These are phyloP conservation scores for Cepaea nemoralis DNA, from an alignment of 1,140 invertebrate genomes.

Conservation along the genomic window DNA sequence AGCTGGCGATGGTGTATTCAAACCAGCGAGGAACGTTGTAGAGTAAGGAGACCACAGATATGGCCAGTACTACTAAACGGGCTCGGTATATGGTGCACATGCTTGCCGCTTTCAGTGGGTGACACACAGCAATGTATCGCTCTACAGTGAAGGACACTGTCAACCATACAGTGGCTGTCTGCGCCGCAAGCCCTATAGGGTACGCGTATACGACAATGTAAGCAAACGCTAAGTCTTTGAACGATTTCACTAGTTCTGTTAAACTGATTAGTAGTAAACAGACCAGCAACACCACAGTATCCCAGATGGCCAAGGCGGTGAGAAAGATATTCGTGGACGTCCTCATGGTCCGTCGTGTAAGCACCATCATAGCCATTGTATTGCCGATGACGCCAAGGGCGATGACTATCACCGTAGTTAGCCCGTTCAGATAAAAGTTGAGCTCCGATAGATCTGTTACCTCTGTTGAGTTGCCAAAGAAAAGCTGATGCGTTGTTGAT, in stretches of 20 bases:
- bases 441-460: conserved; percentile 25
- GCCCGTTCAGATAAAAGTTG: conserved; percentile 74
- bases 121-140: conserved; percentile 95
- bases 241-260: conserved; percentile 74
- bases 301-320: conserved; percentile 89
- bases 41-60: conserved; percentile 84
- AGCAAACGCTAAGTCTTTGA: conserved; percentile 81
- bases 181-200: conserved; percentile 88
- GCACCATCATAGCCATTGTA: conserved; percentile 88
- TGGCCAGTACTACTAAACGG: conserved; percentile 85
- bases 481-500: neutral
- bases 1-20: conserved; percentile 69
- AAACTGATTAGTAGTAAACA: conserved; percentile 90
- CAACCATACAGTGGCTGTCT: conserved; percentile 92
- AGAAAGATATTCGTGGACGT: conserved; percentile 94
- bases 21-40: conserved; percentile 87
- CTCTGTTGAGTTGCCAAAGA: neutral
- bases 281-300: conserved; percentile 88
- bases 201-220: conserved; percentile 90
- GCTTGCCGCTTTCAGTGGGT: conserved; percentile 87
- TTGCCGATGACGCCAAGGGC: conserved; percentile 90
- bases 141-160: conserved; percentile 96
- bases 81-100: conserved; percentile 92
- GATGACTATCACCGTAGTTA: conserved; percentile 87
- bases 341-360: conserved; percentile 89